phyloP scores from a whole-genome alignment of 1,140 invertebrate species.

The Pseudomyrmex cubaensis region DNA sequence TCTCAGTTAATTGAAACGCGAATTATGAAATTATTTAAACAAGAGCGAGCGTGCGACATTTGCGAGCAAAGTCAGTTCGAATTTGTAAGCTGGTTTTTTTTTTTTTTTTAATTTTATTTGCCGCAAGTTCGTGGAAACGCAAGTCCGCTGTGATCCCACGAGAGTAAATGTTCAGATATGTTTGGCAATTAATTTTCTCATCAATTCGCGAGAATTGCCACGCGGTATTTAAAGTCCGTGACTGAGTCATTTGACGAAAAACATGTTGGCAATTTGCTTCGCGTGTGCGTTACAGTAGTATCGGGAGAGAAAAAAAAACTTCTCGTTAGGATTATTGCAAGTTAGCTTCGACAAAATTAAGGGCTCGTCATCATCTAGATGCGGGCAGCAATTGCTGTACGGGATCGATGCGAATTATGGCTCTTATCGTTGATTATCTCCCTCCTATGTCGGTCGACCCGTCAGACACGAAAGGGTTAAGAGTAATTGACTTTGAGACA shows the following conservation, averaged over 20 bases:
- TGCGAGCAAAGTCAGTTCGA: no score
- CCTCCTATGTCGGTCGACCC: background rate
- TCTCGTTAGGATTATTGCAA: background rate
- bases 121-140: no score
- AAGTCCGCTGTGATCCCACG: no score
- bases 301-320: background rate
- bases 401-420: slow-evolving; percentile 47
- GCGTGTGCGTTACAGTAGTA: background rate
- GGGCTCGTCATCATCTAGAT: slow-evolving; percentile 14
- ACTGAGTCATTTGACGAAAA: no score
- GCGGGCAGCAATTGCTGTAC: background rate
- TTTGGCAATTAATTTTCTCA: no score
- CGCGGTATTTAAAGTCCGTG: background rate
- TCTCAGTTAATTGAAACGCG: no score
- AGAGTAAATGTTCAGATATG: no score
- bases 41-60: no score
- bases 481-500: slow-evolving; percentile 40
- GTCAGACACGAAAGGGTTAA: slow-evolving; percentile 27
- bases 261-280: background rate
- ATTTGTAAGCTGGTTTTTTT: no score
- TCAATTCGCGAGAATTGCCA: no score
- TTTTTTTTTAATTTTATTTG: no score
- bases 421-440: slow-evolving; percentile 55
- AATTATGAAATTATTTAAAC: no score
- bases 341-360: slow-evolving; percentile 10